Conservation (phyloP, 2,888 invertebrate genomes). For the Bellardia pandia region DNA sequence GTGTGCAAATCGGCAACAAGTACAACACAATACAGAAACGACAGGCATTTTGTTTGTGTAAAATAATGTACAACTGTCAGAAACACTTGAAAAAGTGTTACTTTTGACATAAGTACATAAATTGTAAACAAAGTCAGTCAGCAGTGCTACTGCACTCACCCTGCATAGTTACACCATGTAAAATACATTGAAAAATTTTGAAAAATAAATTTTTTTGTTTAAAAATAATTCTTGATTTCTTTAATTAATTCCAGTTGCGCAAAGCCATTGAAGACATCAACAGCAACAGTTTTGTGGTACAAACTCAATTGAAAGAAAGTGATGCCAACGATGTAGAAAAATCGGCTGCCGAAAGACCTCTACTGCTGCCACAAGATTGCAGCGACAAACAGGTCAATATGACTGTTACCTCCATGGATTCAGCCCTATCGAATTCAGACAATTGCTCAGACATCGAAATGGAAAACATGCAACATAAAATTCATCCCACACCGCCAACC, state of each 20-base stretch:
- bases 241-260: conserved; percentile 86
- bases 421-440: conserved; percentile 83
- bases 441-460: conserved; percentile 82
- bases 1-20: no score
- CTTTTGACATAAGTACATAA: no score
- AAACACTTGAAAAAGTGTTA: no score
- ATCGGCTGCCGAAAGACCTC: conserved; percentile 77
- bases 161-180: no score
- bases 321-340: conserved; percentile 75
- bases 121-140: no score
- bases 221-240: background rate
- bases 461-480: conserved; percentile 73
- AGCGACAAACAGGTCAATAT: conserved; percentile 83
- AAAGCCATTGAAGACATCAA: conserved; percentile 96
- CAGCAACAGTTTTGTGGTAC: conserved; percentile 88
- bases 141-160: no score
- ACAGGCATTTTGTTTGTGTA: no score
- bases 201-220: no score
- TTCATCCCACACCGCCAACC: conserved; percentile 54
- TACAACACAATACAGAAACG: no score
- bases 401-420: conserved; percentile 84
- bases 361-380: conserved; percentile 74
- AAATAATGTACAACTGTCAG: no score
- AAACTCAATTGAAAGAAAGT: conserved; percentile 76
- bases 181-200: no score